phyloP scores from a whole-genome alignment of 2,113 vertebrate species.

The Rallus limicola region DNA sequence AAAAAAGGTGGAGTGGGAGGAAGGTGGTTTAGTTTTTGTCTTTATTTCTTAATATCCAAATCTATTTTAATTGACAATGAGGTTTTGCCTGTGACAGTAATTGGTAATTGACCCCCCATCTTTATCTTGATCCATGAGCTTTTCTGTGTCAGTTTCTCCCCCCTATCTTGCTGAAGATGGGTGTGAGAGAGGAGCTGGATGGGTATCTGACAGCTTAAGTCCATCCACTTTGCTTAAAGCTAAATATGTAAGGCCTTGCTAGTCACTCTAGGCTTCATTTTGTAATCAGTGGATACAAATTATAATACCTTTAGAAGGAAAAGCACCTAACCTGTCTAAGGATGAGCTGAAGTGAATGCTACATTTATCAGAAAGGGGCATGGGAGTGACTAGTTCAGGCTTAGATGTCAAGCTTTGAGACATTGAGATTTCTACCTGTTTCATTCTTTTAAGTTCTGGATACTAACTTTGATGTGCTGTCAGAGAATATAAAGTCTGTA shows the following conservation, averaged over 20 bases:
- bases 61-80: neutral
- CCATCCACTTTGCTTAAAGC: neutral
- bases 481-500: neutral
- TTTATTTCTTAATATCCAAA: neutral
- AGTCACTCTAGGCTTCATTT: neutral
- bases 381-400: neutral
- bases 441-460: neutral
- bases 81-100: neutral
- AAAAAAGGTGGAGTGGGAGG: neutral
- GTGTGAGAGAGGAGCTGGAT: neutral
- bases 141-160: neutral
- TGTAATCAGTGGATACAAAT: neutral
- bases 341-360: neutral
- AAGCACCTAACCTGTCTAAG: neutral
- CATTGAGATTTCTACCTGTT: neutral
- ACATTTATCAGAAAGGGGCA: neutral
- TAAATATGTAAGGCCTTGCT: neutral
- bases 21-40: neutral
- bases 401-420: neutral
- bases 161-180: accelerated
- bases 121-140: neutral
- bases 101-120: neutral
- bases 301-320: neutral
- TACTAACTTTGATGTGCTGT: neutral
- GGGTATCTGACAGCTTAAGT: neutral